These are phyloP conservation scores for Spizella passerina DNA, from an alignment of 2,797 vertebrate genomes.

Conservation along the genomic window DNA sequence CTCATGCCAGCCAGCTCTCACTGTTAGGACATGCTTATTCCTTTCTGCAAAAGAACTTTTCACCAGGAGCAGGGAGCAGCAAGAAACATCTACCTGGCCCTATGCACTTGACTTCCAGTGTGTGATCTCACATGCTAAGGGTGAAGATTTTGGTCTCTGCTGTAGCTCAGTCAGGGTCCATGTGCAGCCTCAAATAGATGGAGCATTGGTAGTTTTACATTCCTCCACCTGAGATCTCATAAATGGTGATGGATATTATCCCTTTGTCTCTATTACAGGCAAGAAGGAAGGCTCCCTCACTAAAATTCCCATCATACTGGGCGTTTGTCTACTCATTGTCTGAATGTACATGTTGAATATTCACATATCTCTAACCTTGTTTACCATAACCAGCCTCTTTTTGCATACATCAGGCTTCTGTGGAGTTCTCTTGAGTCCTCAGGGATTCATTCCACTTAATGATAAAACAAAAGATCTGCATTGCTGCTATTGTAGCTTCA, in stretches of 20 bases:
- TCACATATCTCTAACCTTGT: neutral
- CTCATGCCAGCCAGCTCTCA: neutral
- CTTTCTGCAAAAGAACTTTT: neutral
- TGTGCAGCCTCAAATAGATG: neutral
- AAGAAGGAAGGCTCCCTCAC: neutral
- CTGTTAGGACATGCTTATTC: neutral
- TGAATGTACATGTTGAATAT: neutral
- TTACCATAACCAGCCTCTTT: neutral
- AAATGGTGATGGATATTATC: neutral
- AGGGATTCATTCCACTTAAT: neutral
- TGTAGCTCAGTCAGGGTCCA: neutral
- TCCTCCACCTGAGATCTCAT: neutral
- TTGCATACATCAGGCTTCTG: neutral
- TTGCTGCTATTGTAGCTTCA: neutral
- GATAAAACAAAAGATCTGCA: slow-evolving; percentile 16
- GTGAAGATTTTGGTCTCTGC: neutral
- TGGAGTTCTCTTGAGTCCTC: neutral
- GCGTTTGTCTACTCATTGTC: neutral
- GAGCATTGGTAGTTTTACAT: neutral
- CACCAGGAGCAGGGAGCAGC: neutral
- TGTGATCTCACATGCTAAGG: neutral
- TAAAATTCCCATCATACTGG: neutral
- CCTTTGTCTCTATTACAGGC: neutral
- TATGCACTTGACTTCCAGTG: neutral
- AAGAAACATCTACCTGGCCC: neutral